These are phyloP conservation scores for Venustoraphidia nigricollis DNA, from an alignment of 2,888 invertebrate genomes.

Conservation along the genomic window DNA sequence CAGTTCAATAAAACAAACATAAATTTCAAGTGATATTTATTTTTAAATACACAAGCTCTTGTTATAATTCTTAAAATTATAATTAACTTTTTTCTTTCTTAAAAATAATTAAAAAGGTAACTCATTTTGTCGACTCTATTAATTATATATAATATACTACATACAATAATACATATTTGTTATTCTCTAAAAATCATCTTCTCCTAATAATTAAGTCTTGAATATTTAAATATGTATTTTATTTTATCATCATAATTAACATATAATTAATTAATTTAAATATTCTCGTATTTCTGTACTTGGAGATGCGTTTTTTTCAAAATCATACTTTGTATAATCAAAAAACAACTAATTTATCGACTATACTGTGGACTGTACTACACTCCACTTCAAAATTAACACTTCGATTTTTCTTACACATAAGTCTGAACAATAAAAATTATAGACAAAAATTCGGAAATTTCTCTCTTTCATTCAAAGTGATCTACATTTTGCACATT, in stretches of 20 bases:
- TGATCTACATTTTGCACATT: not conserved
- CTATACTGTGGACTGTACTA: not conserved
- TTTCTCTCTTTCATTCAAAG: conserved; percentile 13
- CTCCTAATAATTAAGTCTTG: not conserved
- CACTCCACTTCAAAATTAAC: not conserved
- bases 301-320: too few relatives aligned
- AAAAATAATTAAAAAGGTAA: conserved; percentile 29
- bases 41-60: conserved; percentile 30
- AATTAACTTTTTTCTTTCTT: conserved; percentile 20
- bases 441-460: conserved; percentile 13
- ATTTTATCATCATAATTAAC: not conserved
- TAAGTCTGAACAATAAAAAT: not conserved
- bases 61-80: conserved; percentile 27
- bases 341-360: too few relatives aligned
- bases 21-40: conserved; percentile 10
- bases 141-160: conserved; percentile 21
- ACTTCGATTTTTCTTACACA: not conserved
- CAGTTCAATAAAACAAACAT: too few relatives aligned
- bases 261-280: not conserved
- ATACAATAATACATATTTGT: conserved; percentile 22
- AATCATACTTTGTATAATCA: too few relatives aligned
- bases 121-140: conserved; percentile 16
- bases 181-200: not conserved
- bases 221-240: not conserved
- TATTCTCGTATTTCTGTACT: not conserved